Conservation (phyloP, 2,113 vertebrate genomes). For the Amphilophus citrinellus region DNA sequence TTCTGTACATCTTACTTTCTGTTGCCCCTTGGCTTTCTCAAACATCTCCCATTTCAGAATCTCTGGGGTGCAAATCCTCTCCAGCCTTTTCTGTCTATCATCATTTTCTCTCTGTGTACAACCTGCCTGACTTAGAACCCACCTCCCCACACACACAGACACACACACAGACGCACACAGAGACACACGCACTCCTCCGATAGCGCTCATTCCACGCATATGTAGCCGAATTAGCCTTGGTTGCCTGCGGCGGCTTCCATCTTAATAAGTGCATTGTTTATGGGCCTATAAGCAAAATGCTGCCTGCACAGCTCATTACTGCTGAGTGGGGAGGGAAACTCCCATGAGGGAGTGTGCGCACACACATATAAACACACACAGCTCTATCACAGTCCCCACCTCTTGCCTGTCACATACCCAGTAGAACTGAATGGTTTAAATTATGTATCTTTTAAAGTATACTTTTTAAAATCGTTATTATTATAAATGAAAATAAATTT, state of each 20-base stretch:
- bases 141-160: slow-evolving; percentile 6
- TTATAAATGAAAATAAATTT: not conserved
- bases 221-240: slow-evolving; percentile 65
- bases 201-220: slow-evolving; percentile 32
- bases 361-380: slow-evolving; percentile 11
- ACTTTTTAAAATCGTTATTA: not conserved
- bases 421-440: not conserved
- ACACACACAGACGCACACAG: slow-evolving; percentile 22
- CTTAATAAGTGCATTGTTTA: slow-evolving; percentile 80
- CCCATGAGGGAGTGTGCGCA: slow-evolving; percentile 40
- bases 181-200: slow-evolving; percentile 16
- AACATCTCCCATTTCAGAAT: slow-evolving; percentile 5
- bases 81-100: slow-evolving; percentile 47
- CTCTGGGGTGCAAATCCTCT: slow-evolving; percentile 35
- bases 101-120: slow-evolving; percentile 29
- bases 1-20: not conserved
- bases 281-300: slow-evolving; percentile 76
- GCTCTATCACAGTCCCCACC: slow-evolving; percentile 18
- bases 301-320: slow-evolving; percentile 78
- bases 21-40: slow-evolving; percentile 1
- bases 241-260: slow-evolving; percentile 69
- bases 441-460: not conserved
- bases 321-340: slow-evolving; percentile 68
- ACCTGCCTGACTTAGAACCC: slow-evolving; percentile 44
- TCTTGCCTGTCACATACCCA: not conserved